Conservation (phyloP, 2,113 vertebrate genomes). For the Charadrius vociferus region DNA sequence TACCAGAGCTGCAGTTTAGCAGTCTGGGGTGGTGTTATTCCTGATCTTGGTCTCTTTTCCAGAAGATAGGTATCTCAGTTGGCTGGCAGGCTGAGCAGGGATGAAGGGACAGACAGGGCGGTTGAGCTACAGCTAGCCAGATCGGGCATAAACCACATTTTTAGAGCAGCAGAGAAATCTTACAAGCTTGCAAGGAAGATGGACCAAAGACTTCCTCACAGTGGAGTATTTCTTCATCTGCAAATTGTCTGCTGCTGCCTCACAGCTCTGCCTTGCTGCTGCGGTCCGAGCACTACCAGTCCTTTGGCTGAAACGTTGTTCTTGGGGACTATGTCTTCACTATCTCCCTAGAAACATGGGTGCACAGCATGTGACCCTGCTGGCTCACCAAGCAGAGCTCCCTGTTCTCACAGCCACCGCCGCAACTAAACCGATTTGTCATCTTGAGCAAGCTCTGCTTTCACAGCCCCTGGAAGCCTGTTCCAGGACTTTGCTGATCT, state of each 20-base stretch:
- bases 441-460: not conserved
- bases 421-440: not conserved
- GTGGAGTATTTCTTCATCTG: not conserved
- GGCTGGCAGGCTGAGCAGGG: not conserved
- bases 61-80: not conserved
- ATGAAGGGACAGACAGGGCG: not conserved
- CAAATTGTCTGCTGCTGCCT: not conserved
- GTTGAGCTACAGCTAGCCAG: not conserved
- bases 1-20: not conserved
- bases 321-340: not conserved
- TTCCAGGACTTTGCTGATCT: not conserved
- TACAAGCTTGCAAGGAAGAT: not conserved
- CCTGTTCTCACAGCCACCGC: not conserved
- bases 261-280: not conserved
- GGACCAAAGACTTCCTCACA: not conserved
- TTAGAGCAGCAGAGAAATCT: not conserved
- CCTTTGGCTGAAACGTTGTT: not conserved
- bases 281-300: not conserved
- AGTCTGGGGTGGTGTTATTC: not conserved
- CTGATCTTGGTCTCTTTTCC: not conserved
- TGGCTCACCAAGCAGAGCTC: not conserved
- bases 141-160: not conserved
- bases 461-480: conserved; percentile 5
- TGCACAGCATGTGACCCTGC: not conserved
- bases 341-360: not conserved